These are phyloP conservation scores for Listronotus bonariensis DNA, from an alignment of 1,140 invertebrate genomes.

Conservation along the genomic window DNA sequence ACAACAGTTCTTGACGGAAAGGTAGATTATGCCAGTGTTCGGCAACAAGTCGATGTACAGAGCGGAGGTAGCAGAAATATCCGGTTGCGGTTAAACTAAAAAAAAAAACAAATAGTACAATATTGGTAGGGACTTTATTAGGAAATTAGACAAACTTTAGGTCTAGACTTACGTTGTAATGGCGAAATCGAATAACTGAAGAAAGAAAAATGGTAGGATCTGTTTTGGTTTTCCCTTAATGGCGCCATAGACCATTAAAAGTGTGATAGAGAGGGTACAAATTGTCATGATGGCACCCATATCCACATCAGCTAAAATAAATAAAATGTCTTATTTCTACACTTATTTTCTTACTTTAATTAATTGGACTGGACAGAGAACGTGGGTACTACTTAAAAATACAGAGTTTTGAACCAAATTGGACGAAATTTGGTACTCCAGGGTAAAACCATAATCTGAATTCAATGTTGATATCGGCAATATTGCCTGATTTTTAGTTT, in stretches of 20 bases:
- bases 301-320: constrained; percentile 74
- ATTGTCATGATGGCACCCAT: constrained; percentile 77
- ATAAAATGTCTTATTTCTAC: constrained; percentile 15
- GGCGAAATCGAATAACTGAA: constrained; percentile 88
- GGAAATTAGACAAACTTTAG: constrained; percentile 5
- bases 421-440: no score
- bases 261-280: constrained; percentile 76
- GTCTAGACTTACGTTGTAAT: constrained; percentile 72
- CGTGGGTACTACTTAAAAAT: no score
- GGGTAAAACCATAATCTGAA: no score
- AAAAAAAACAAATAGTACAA: constrained; percentile 25
- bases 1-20: constrained; percentile 70
- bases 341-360: no score
- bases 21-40: constrained; percentile 71
- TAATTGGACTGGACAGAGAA: no score
- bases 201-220: constrained; percentile 84
- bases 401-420: no score
- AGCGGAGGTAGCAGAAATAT: constrained; percentile 81
- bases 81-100: constrained; percentile 78
- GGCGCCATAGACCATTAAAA: constrained; percentile 82
- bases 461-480: no score
- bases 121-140: not conserved
- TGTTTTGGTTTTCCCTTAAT: constrained; percentile 79
- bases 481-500: no score
- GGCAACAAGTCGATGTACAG: constrained; percentile 72